Evolutionary conservation across 2,113 vertebrate species (phyloP).

Genomic region (Tyto alba): DNA sequence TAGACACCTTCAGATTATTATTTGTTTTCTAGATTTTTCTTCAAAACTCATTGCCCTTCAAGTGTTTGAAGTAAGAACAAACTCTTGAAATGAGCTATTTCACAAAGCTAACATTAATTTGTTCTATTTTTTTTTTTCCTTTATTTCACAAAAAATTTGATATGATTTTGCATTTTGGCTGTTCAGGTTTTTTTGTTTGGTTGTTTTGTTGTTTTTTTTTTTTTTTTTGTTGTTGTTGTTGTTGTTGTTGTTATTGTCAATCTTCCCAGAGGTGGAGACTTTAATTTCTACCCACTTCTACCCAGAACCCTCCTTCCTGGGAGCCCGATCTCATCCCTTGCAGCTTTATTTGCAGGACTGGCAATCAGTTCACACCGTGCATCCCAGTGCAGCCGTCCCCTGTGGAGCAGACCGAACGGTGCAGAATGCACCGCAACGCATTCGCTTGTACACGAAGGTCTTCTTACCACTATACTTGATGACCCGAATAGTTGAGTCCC

Average conservation of each 20-base stretch:
- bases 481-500: conserved; percentile 91
- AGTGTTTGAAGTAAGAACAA: background rate
- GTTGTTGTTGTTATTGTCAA: background rate
- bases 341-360: accelerated
- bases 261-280: background rate
- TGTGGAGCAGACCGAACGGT: accelerated
- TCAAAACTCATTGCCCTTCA: background rate
- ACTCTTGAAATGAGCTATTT: background rate
- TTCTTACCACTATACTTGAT: conserved; percentile 95
- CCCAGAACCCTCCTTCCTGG: background rate
- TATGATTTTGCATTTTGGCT: background rate
- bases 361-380: background rate
- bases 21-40: background rate
- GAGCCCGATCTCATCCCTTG: background rate
- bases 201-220: too few species aligned
- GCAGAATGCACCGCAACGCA: accelerated
- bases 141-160: background rate
- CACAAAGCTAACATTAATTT: background rate
- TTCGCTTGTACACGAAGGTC: background rate
- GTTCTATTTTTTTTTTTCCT: background rate
- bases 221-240: too few species aligned
- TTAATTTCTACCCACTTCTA: accelerated
- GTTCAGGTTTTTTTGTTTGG: background rate
- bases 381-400: background rate
- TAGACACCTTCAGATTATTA: background rate